phyloP scores from a whole-genome alignment of 2,888 invertebrate species.

The Seira sanloemensis region DNA sequence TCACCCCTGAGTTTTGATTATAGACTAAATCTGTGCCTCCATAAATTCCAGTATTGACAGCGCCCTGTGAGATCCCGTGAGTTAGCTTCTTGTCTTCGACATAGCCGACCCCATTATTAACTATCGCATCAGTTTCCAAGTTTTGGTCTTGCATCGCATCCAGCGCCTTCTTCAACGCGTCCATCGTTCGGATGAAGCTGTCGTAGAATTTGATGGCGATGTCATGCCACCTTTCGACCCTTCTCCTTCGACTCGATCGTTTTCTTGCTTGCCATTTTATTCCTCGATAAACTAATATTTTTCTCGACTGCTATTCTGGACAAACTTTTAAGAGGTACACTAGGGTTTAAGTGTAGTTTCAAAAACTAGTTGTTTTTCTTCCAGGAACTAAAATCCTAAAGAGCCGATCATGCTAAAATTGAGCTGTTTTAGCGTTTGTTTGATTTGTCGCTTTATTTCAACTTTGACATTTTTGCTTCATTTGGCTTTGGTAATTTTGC shows the following conservation, averaged over 20 bases:
- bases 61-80: conserved; percentile 71
- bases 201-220: conserved; percentile 63
- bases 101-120: conserved; percentile 69
- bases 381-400: too few relatives aligned
- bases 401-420: too few relatives aligned
- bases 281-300: too few relatives aligned
- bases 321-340: too few relatives aligned
- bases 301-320: too few relatives aligned
- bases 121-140: conserved; percentile 60
- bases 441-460: too few relatives aligned
- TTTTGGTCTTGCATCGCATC: conserved; percentile 58
- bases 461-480: too few relatives aligned
- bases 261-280: conserved; percentile 23
- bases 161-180: conserved; percentile 64
- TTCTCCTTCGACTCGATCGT: conserved; percentile 20
- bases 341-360: too few relatives aligned
- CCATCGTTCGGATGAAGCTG: conserved; percentile 65
- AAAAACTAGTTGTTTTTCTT: too few relatives aligned
- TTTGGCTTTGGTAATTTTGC: too few relatives aligned
- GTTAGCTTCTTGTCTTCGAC: conserved; percentile 69
- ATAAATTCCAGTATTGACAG: conserved; percentile 66
- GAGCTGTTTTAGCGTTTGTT: too few relatives aligned
- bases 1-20: conserved; percentile 65
- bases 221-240: conserved; percentile 56
- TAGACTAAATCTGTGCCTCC: conserved; percentile 69